A percentile compares a stretch with the other conserved stretches of the same genome.
Evolutionary conservation across 2,113 vertebrate species (phyloP).

Genomic region (Nicator chloris): DNA sequence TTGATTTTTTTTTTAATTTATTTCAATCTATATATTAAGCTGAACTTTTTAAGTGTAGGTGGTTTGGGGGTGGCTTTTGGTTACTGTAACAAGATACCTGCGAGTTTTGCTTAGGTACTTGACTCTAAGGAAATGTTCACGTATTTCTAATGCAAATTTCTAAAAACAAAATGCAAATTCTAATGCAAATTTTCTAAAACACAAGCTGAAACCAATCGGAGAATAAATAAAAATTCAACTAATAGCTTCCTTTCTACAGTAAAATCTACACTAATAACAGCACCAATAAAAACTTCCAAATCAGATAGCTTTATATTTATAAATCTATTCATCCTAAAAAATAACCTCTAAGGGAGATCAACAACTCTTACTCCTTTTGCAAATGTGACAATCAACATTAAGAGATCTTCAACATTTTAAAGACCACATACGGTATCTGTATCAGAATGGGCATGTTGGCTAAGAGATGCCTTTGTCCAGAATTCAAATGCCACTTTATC

Average conservation of each 20-base stretch:
- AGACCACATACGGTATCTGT: background rate
- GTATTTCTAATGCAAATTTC: background rate
- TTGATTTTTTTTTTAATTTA: background rate
- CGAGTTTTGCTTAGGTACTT: background rate
- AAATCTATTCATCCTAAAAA: background rate
- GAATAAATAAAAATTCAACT: background rate
- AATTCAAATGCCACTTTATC: background rate
- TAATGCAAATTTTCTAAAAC: background rate
- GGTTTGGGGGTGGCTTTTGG: background rate
- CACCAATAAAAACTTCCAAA: background rate
- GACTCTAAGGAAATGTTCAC: background rate
- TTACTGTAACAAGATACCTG: background rate
- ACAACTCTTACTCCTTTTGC: background rate
- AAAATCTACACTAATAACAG: background rate
- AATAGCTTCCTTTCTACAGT: background rate
- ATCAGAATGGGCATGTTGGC: accelerated
- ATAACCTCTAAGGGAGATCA: background rate
- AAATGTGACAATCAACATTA: background rate
- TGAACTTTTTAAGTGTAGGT: background rate
- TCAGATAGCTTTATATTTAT: background rate
- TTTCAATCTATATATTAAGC: background rate
- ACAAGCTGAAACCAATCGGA: background rate
- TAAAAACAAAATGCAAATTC: too few relatives aligned
- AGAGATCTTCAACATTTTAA: background rate
- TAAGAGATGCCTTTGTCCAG: background rate